Base-by-base conservation (phyloP, 2,888 invertebrate species). In the Acronicta aceris region DNA sequence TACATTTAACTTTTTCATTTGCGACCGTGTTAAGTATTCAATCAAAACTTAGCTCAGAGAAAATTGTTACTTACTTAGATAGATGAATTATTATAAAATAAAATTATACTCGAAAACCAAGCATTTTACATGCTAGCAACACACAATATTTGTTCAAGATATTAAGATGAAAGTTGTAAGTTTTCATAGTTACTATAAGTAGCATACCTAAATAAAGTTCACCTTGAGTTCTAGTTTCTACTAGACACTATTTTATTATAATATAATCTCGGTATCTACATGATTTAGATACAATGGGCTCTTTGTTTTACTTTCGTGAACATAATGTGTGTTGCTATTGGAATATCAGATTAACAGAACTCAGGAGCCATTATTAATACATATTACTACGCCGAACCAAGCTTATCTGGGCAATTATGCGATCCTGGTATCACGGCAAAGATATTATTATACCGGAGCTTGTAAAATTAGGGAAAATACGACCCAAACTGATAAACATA, bases 321-420 rank as follows among this genome's bases (percentile, higher is more conserved):
- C 36, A 52, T 45, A 51, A 54, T 47, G 8, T 55, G 54, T 46
- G 30, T 69, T 33, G 16, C 48, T 13, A 17, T 48, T 30, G 15
- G 30, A 30, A 30, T 47, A 47, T 47, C 30, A 47, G 16, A 38
- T 38, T 5, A 38, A 0, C 38, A 38, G 38, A 38, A 38, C n/a
- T 47, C 46, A 47, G 30, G 15, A 25, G 46, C 27, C 30, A 47
- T 47, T 27, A 30, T 30, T 30, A 42, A 30, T 30, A 47, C 30
- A 30, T 6, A 27, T 47, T 47, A 47, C 2, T 9, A 16, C 16
- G 5, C 15, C 15, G 1, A 13, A 40, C 38, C 9, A 38, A 47
- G 38, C 36, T 71, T 53, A 71, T 65, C 72, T 71, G 36, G 5
- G 45, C 10, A 64, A 51, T 66, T 57, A 67, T 65, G 58, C 17